Base-by-base conservation (phyloP, 2,113 vertebrate species). In the Turdus rufiventris region DNA sequence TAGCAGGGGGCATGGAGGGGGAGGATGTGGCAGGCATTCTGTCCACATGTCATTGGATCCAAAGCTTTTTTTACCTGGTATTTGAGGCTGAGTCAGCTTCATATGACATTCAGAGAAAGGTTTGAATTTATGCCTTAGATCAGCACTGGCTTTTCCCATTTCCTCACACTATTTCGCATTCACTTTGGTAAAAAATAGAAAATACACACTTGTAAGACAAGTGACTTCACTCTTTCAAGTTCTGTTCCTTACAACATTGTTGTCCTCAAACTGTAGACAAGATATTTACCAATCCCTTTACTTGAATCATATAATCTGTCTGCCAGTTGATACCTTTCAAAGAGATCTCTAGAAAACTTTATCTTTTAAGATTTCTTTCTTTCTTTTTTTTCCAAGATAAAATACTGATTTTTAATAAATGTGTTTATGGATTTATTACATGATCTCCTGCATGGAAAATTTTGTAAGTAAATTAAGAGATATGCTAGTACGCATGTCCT, bases 381-480 rank as follows among this genome's bases (percentile, higher is more conserved):
- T 47, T 47, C 21, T 43, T 63, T 18, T 11, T 10, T 14, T 56
- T 51, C 6, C 31, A 60, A 53, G 16, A 68, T 57, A 68, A 94
- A 86, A 48, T 88, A 78, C 25, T 92, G 51, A 18, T 89, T 51
- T 85, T 95, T 96, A 93, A 88, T 29, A 81, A 83, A 47, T 17
- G 2, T 66, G 14, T 43, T 73, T 61, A 54, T 12, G 94, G 81
- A 94, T 96, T 89, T 86, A 79, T 94, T 94, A 63, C 11, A 43
- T 66, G 94, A 65, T 91, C n/a, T 84, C 57, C 10, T 40, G 36
- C 33, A 70, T 62, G 47, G 70, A 95, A 95, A 85, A 72, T 70
- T 51, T 92, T 34, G 62, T 84, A 63, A 91, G 63, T 67, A 95
- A 96, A 75, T 40, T 4, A 73, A 88, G 60, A 61, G 47, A 48